Percentiles rank a stretch among this genome's conserved stretches.
Conservation (phyloP, 2,797 vertebrate species). For the Falco cherrug region DNA sequence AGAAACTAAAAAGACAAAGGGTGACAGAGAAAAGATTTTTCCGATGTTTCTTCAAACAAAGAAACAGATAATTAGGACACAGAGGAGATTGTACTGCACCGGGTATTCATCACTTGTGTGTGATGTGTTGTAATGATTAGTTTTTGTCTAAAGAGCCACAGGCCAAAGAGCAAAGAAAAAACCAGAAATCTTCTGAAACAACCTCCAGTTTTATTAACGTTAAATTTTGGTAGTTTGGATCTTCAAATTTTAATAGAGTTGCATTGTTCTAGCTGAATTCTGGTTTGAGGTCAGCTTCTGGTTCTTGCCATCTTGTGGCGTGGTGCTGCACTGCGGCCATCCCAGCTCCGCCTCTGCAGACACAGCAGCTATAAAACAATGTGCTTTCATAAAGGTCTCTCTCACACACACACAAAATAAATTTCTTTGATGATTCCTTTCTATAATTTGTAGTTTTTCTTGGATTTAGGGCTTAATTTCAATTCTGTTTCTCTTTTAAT, state of each 20-base stretch:
- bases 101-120: accelerated
- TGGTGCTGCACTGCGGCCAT: constrained; percentile 21
- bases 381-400: neutral
- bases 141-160: neutral
- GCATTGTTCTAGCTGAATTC: neutral
- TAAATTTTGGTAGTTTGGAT: neutral
- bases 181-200: neutral
- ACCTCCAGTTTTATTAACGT: neutral
- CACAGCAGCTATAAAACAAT: neutral
- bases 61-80: neutral
- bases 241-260: neutral
- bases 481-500: neutral
- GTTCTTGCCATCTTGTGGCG: constrained; percentile 53
- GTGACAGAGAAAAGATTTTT: neutral
- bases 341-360: neutral
- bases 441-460: neutral
- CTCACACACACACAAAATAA: accelerated
- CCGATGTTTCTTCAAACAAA: neutral
- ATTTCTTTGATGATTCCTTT: neutral
- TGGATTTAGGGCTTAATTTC: neutral
- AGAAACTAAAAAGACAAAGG: neutral
- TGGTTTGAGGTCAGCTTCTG: neutral
- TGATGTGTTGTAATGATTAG: neutral
- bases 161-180: neutral
- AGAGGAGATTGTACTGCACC: neutral